These are phyloP conservation scores for Cyprinodon diabolis DNA, from an alignment of 2,797 vertebrate genomes.

Conservation along the genomic window DNA sequence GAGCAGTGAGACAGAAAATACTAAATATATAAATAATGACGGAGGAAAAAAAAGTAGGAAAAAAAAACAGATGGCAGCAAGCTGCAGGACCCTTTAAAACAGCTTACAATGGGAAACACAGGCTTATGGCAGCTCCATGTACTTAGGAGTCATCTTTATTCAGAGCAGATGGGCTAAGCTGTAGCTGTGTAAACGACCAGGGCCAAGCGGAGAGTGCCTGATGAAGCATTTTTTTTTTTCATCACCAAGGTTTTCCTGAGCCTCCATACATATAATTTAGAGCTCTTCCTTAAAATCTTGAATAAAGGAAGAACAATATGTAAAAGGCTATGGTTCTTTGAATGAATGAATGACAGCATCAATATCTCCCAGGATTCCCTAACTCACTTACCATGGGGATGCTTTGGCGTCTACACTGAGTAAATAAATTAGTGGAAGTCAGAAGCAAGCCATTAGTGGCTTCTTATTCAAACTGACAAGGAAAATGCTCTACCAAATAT, in stretches of 20 bases:
- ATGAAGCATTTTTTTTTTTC: slow-evolving; percentile 55
- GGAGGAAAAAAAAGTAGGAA: not conserved
- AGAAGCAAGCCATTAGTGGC: not conserved
- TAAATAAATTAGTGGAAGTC: not conserved
- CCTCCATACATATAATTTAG: slow-evolving; percentile 10
- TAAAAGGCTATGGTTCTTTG: not conserved
- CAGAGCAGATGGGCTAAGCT: slow-evolving; percentile 68
- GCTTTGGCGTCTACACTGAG: no score
- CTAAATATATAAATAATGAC: slow-evolving; percentile 74
- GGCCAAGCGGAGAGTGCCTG: slow-evolving; percentile 47
- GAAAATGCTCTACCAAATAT: not conserved
- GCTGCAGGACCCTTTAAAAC: slow-evolving; percentile 73
- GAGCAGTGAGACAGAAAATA: slow-evolving; percentile 43
- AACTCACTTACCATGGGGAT: no score
- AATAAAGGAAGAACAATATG: not conserved
- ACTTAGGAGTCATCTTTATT: slow-evolving; percentile 70
- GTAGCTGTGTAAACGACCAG: slow-evolving; percentile 62
- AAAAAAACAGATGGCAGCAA: slow-evolving; percentile 74
- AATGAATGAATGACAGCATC: not conserved
- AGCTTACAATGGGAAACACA: slow-evolving; percentile 77
- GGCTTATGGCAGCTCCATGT: slow-evolving; percentile 80
- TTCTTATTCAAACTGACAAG: not conserved
- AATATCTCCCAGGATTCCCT: no score
- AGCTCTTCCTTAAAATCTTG: not conserved
- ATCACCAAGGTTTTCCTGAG: slow-evolving; percentile 39